Evolutionary conservation across 2,113 vertebrate genomes (phyloP).

Genomic region (Colius striatus): DNA sequence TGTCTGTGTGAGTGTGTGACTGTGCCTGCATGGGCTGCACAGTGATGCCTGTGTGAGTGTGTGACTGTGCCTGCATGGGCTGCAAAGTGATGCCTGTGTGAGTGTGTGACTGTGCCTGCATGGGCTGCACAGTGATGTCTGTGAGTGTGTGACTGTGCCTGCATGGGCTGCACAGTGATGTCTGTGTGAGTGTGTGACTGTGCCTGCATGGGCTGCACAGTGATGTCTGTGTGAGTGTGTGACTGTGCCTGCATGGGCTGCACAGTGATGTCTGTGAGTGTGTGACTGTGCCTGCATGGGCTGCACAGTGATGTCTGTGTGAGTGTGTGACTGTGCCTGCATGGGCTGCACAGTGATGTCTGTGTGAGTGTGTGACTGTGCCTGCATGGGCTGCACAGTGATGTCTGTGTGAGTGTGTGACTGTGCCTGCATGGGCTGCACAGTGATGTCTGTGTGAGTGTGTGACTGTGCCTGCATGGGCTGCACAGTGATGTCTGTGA

Average conservation of each 20-base stretch:
- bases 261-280: accelerated
- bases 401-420: accelerated
- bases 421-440: no score
- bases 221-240: background rate
- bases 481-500: background rate
- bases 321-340: background rate
- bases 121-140: background rate
- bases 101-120: no score
- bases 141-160: no score
- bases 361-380: accelerated
- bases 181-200: background rate
- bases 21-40: no score
- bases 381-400: background rate
- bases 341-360: background rate
- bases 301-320: no score
- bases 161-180: no score
- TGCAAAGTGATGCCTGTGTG: accelerated
- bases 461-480: background rate
- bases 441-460: background rate
- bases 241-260: background rate
- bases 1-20: background rate
- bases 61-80: background rate
- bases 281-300: no score
- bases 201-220: background rate
- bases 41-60: background rate